Percentiles rank a stretch among this genome's conserved stretches.
These are phyloP conservation scores for Drosophila longiperda DNA, from an alignment of 2,888 invertebrate species.

Conservation along the genomic window DNA sequence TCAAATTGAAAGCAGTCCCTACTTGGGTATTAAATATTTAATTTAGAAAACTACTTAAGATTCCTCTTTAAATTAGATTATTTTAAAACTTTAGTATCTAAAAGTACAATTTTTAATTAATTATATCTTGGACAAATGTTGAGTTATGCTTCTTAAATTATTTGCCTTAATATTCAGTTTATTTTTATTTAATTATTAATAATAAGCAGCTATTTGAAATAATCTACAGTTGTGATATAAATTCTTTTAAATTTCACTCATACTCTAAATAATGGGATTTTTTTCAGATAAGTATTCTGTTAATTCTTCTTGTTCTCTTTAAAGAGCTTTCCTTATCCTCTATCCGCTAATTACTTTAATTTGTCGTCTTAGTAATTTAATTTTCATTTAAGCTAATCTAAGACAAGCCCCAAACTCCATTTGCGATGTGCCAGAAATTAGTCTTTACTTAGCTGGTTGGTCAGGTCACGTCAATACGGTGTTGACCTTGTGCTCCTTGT, in stretches of 20 bases:
- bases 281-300: background rate
- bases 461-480: constrained; percentile 47
- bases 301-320: background rate
- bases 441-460: constrained; percentile 9
- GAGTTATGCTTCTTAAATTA: background rate
- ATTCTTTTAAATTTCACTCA: background rate
- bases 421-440: constrained; percentile 7
- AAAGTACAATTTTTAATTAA: background rate
- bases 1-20: background rate
- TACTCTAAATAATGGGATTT: background rate
- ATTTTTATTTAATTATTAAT: background rate
- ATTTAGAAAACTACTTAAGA: background rate
- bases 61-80: background rate
- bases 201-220: background rate
- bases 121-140: background rate
- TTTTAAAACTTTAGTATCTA: background rate
- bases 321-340: background rate
- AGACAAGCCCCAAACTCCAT: constrained; percentile 9
- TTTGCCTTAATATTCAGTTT: background rate
- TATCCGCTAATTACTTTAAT: background rate
- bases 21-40: background rate
- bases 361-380: background rate
- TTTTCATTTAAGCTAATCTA: background rate
- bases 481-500: constrained; percentile 47
- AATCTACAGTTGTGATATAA: background rate